Evolutionary conservation across 2,888 invertebrate genomes (phyloP), one percentile per base, ranked within the genome.

Genomic region (Eremobia ochroleuca): DNA sequence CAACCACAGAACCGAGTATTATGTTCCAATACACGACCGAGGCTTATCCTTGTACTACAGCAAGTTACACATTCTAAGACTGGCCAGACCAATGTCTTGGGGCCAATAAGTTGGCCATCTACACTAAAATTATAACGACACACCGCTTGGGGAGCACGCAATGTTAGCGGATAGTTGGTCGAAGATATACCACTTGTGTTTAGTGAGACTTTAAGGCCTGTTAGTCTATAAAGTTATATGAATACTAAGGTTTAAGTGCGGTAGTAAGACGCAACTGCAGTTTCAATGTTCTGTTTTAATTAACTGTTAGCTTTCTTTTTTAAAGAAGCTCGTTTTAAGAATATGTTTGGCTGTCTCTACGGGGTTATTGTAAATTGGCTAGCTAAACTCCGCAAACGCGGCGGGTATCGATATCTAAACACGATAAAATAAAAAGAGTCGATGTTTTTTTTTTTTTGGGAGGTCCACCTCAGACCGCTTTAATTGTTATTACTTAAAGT

Each of bases 101-200:
- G 89, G 85, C 86, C 87, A 88, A 88, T 89, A 89, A 87, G 81
- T 89, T 89, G 87, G 80, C 74, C 74, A 88, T 87, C 75, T 67
- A 58, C 81, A 77, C 85, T 78, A 70, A 85, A 88, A 87, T 85
- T 88, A 87, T 88, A 89, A 88, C 79, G 70, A 71, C 76, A 69
- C 71, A 82, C 66, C 82, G 79, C 76, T 75, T 65, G 49, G 85
- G 87, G 83, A 85, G 73, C 77, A 84, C 79, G 79, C 85, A 81
- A 70, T 68, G 67, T 76, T 76, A 40, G 66, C 18, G 37, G 55
- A 77, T 73, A 73, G 69, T 73, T 73, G 61, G 67, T n/a, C 28
- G 6, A 70, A 67, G 68, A 83, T 79, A 75, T 79, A 74, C 34
- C 70, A 79, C 74, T 59, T 55, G 71, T 73, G 66, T 85, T 82